Conservation (phyloP, 2,113 vertebrate genomes). For the Peromyscus californicus region DNA sequence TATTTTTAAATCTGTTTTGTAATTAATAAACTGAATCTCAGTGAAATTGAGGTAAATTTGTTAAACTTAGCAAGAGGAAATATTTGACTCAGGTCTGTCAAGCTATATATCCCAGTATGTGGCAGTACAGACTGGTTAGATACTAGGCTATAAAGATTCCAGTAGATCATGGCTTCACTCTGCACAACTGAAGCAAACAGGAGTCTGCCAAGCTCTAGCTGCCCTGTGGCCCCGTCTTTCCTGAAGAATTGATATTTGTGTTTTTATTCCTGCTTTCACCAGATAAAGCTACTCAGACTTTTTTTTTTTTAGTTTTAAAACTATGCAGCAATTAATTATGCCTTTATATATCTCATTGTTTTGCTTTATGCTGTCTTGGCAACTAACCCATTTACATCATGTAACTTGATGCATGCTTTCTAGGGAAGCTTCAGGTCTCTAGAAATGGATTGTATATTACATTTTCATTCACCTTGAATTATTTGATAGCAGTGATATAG, state of each 20-base stretch:
- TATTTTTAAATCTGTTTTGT: conserved; percentile 42
- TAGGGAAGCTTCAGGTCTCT: not conserved
- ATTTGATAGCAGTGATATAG: not conserved
- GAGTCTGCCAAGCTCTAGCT: not conserved
- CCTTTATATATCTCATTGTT: not conserved
- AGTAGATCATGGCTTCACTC: not conserved
- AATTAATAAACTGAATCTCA: conserved; percentile 38
- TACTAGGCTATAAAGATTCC: too few relatives aligned
- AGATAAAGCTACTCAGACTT: not conserved
- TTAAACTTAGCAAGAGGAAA: not conserved
- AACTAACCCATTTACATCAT: not conserved
- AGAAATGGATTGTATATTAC: not conserved
- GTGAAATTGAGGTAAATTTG: conserved; percentile 48
- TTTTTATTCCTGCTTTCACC: not conserved
- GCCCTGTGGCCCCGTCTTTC: not conserved
- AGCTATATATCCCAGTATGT: not conserved
- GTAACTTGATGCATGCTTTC: not conserved
- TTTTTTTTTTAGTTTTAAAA: not conserved
- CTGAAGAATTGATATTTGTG: not conserved
- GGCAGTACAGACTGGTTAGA: too few relatives aligned
- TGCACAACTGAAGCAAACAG: not conserved
- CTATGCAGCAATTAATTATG: not conserved
- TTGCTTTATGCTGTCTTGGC: not conserved
- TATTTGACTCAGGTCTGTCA: not conserved
- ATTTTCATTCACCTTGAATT: not conserved